Evolutionary conservation across 2,113 vertebrate species (phyloP).

Genomic region (Peromyscus polionotus): DNA sequence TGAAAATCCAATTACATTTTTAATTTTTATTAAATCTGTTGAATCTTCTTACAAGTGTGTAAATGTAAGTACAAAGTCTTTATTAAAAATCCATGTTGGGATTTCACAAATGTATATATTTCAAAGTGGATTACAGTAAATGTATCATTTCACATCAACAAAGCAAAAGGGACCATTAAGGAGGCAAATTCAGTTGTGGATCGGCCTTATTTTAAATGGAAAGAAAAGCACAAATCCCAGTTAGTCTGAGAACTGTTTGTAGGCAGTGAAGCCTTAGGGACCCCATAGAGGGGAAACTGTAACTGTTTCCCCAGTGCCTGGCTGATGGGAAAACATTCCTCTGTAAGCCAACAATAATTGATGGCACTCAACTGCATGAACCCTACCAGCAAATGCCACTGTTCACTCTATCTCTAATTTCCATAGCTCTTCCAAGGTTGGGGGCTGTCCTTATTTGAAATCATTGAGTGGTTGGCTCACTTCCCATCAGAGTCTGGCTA

Average conservation of each 20-base stretch:
- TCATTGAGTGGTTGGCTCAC: not conserved
- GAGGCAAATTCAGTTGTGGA: not conserved
- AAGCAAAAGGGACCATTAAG: not conserved
- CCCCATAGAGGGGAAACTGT: not conserved
- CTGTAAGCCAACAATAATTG: not conserved
- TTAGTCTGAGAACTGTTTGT: not conserved
- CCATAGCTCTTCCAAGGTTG: not conserved
- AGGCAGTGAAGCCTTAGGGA: not conserved
- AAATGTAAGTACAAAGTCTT: not conserved
- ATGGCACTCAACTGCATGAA: not conserved
- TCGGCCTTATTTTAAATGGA: not conserved
- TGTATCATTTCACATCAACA: not conserved
- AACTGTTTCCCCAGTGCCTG: not conserved
- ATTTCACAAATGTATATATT: conserved; percentile 9
- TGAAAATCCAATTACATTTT: not conserved
- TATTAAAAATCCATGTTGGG: not conserved
- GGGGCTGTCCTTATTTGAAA: not conserved
- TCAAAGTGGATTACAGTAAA: not conserved
- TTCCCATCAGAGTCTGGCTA: not conserved
- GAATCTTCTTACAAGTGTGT: not conserved
- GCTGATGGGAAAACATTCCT: not conserved
- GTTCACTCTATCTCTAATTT: not conserved
- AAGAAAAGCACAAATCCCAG: not conserved
- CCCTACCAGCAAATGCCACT: not conserved
- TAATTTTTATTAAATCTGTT: not conserved